Conservation (phyloP, 2,113 vertebrate species). For the Mastomys natalensis region DNA sequence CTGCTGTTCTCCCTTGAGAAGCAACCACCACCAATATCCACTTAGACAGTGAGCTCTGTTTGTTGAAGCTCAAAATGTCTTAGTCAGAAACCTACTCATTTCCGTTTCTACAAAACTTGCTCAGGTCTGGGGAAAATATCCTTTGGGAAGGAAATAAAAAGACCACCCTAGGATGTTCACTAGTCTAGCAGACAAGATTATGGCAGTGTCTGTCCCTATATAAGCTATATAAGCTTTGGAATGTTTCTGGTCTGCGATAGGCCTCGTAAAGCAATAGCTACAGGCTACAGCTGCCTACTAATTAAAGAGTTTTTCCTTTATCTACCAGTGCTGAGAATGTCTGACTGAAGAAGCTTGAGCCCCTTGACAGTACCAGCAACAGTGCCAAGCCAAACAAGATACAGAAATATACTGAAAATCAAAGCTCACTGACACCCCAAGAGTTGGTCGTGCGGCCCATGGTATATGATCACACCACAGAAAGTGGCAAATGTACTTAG, state of each 20-base stretch:
- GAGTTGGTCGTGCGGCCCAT: not conserved
- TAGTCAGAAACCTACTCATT: not conserved
- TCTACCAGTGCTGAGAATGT: not conserved
- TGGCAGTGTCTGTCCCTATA: not conserved
- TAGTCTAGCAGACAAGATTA: not conserved
- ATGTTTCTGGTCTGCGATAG: not conserved
- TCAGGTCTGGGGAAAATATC: not conserved
- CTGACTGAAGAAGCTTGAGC: not conserved
- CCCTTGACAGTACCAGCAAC: not conserved
- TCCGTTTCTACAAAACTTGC: not conserved
- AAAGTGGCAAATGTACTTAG: not conserved
- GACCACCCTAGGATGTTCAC: not conserved
- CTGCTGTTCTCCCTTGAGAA: not conserved
- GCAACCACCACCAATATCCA: too few species aligned
- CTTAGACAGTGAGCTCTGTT: not conserved
- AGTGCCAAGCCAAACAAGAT: not conserved
- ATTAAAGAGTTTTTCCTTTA: not conserved
- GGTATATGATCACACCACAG: not conserved
- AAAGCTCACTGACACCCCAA: not conserved
- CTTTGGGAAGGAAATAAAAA: not conserved
- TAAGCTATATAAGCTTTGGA: not conserved
- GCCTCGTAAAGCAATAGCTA: not conserved
- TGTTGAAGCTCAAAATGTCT: not conserved
- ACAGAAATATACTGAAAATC: not conserved
- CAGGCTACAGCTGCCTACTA: not conserved